These are phyloP conservation scores for Ataeniobius toweri DNA, from an alignment of 2,797 vertebrate species.

Conservation along the genomic window DNA sequence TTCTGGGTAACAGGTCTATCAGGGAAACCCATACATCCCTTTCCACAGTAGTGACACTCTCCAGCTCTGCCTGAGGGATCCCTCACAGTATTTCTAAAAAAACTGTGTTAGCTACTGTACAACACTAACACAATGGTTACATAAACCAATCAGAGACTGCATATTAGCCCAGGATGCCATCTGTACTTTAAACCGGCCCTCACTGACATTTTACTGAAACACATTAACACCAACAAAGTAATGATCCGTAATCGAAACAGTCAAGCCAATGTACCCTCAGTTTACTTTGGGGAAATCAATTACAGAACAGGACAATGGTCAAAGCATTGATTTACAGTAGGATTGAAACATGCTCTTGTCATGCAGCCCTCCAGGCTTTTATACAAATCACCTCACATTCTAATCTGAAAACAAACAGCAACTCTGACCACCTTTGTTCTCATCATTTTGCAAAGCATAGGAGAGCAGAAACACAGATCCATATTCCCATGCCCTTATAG, in stretches of 20 bases:
- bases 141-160: not conserved
- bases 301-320: not conserved
- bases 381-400: not conserved
- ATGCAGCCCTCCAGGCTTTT: not conserved
- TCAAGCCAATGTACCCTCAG: not conserved
- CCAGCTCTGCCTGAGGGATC: not conserved
- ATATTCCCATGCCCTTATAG: not conserved
- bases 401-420: not conserved
- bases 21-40: not conserved
- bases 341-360: not conserved
- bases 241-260: conserved; percentile 2
- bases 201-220: not conserved
- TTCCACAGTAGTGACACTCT: not conserved
- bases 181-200: not conserved
- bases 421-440: not conserved
- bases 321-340: not conserved
- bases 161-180: not conserved
- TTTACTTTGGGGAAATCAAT: conserved; percentile 3
- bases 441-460: not conserved
- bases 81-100: not conserved
- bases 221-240: not conserved
- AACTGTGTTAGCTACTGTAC: not conserved
- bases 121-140: not conserved
- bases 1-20: not conserved
- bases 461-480: not conserved